Percentiles rank a stretch among this genome's conserved stretches.
These are phyloP conservation scores for Athalia cordata DNA, from an alignment of 2,888 invertebrate species.

Conservation along the genomic window DNA sequence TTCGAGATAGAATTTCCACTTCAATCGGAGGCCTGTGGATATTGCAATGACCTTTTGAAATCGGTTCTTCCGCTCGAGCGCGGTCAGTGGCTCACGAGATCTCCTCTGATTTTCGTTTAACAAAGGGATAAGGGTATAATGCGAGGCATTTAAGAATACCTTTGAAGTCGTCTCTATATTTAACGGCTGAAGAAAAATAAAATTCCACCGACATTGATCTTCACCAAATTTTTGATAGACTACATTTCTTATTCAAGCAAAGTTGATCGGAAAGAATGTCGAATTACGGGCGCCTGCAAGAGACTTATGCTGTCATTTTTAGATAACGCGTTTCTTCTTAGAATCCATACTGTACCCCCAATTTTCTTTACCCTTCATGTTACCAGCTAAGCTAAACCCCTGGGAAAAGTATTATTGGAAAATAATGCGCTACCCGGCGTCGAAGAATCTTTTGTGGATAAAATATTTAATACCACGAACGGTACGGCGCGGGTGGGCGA, in stretches of 20 bases:
- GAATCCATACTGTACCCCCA: not conserved
- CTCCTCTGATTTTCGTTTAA: too few species aligned
- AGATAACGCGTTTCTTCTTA: slow-evolving; percentile 20
- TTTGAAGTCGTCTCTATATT: not conserved
- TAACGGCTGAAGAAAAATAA: not conserved
- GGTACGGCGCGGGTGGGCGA: not conserved
- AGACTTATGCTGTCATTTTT: slow-evolving; percentile 16
- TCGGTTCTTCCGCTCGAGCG: too few species aligned
- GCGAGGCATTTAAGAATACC: too few species aligned
- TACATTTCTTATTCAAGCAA: slow-evolving; percentile 2
- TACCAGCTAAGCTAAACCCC: not conserved
- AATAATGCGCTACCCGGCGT: slow-evolving; percentile 31
- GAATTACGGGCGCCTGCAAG: not conserved
- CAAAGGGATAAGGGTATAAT: too few species aligned
- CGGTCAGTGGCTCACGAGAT: too few species aligned
- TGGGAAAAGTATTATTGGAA: slow-evolving; percentile 37
- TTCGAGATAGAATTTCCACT: too few species aligned
- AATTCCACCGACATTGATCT: not conserved
- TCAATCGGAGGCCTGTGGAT: too few species aligned
- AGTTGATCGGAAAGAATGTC: not conserved
- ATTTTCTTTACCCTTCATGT: not conserved
- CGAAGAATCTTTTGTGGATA: slow-evolving; percentile 31
- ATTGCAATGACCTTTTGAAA: too few species aligned
- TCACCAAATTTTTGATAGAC: not conserved
- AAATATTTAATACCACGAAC: slow-evolving; percentile 27